These are phyloP conservation scores for Cryptoprocta ferox DNA, from an alignment of 2,797 vertebrate species.

Conservation along the genomic window DNA sequence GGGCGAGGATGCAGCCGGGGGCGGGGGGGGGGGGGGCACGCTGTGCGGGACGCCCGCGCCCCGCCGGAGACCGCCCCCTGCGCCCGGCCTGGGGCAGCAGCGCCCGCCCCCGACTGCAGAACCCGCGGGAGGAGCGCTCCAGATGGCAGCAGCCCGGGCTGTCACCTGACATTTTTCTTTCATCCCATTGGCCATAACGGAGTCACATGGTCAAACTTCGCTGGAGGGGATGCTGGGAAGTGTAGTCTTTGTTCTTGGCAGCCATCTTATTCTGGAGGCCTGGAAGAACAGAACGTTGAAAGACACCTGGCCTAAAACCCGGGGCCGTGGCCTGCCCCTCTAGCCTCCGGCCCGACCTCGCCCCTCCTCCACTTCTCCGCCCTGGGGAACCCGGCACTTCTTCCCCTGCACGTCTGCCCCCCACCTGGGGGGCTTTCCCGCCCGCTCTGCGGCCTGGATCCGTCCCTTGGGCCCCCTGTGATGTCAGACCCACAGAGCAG, in stretches of 20 bases:
- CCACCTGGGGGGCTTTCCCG: background rate
- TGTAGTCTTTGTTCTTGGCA: background rate
- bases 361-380: background rate
- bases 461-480: background rate
- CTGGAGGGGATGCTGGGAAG: slow-evolving; percentile 19
- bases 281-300: no score
- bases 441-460: background rate
- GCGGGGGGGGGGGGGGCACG: no score
- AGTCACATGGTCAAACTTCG: background rate
- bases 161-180: fast-evolving
- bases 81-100: fast-evolving
- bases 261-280: background rate
- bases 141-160: fast-evolving
- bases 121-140: fast-evolving
- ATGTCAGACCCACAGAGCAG: background rate
- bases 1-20: fast-evolving
- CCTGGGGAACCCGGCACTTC: background rate
- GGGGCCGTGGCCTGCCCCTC: background rate
- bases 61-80: background rate
- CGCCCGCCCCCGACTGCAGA: background rate
- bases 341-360: fast-evolving
- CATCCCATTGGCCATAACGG: background rate
- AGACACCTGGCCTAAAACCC: background rate
- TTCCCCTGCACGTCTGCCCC: background rate
- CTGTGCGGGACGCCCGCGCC: background rate